Conservation (phyloP, 2,797 vertebrate species). For the Tenualosa ilisha region DNA sequence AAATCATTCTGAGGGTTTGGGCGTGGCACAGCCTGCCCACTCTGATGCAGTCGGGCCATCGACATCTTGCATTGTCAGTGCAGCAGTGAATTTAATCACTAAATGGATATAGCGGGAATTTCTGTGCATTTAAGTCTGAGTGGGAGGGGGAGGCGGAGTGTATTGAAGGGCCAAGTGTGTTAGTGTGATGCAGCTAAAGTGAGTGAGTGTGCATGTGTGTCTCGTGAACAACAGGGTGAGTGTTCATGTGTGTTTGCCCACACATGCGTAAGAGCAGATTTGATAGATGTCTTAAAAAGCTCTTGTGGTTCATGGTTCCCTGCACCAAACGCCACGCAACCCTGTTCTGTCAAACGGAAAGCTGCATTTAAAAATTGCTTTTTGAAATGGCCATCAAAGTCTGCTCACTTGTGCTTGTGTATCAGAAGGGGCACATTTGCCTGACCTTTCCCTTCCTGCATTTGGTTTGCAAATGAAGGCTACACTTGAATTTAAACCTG, state of each 20-base stretch:
- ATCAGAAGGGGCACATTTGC: not conserved
- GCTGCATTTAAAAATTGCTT: not conserved
- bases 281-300: conserved; percentile 32
- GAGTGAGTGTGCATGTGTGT: conserved; percentile 39
- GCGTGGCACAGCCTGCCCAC: conserved; percentile 50
- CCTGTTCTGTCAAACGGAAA: conserved; percentile 29
- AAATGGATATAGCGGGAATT: conserved; percentile 23
- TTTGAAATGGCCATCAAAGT: not conserved
- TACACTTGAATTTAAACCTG: not conserved
- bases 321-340: conserved; percentile 18
- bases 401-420: not conserved
- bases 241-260: conserved; percentile 37
- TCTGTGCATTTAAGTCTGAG: conserved; percentile 1
- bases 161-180: conserved; percentile 12
- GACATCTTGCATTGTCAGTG: conserved; percentile 15
- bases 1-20: conserved; percentile 58
- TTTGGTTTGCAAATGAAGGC: not conserved
- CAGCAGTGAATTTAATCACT: conserved; percentile 9
- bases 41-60: not conserved
- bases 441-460: not conserved
- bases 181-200: conserved; percentile 15
- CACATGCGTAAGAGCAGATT: conserved; percentile 35
- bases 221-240: conserved; percentile 44
- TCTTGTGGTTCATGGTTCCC: conserved; percentile 28
- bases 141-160: not conserved